A percentile compares a stretch with the other conserved stretches of the same genome.
phyloP scores from a whole-genome alignment of 2,113 vertebrate species.

The Pterocles burchelli region DNA sequence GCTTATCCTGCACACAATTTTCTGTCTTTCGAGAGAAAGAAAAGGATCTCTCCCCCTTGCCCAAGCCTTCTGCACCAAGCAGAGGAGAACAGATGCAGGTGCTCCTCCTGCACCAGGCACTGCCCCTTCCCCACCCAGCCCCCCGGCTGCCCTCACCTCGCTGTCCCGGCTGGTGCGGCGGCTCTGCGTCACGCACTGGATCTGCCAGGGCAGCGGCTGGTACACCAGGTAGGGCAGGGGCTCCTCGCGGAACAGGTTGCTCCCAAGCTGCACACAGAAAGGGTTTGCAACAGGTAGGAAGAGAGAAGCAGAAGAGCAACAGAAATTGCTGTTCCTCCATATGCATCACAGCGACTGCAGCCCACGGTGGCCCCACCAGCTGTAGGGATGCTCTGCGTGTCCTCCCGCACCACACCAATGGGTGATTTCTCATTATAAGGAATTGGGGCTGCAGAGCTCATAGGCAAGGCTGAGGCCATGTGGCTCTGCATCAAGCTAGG shows the following conservation, averaged over 20 bases:
- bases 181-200: constrained; percentile 84
- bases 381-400: accelerated
- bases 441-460: neutral
- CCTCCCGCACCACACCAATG: accelerated
- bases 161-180: constrained; percentile 80
- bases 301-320: neutral
- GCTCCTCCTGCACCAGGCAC: neutral
- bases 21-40: neutral
- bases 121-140: neutral
- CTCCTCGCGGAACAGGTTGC: constrained; percentile 71
- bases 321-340: neutral
- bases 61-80: neutral
- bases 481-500: accelerated
- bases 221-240: constrained; percentile 82
- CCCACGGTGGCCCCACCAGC: neutral
- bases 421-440: accelerated
- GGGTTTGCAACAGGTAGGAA: neutral
- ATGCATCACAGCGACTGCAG: accelerated
- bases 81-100: neutral
- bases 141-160: constrained; percentile 64
- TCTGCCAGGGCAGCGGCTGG: constrained; percentile 87
- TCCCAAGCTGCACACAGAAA: constrained; percentile 68
- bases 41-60: neutral
- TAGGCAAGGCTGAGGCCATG: accelerated
- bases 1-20: neutral